Evolutionary conservation across 2,113 vertebrate genomes (phyloP).

Genomic region (Danio rerio): DNA sequence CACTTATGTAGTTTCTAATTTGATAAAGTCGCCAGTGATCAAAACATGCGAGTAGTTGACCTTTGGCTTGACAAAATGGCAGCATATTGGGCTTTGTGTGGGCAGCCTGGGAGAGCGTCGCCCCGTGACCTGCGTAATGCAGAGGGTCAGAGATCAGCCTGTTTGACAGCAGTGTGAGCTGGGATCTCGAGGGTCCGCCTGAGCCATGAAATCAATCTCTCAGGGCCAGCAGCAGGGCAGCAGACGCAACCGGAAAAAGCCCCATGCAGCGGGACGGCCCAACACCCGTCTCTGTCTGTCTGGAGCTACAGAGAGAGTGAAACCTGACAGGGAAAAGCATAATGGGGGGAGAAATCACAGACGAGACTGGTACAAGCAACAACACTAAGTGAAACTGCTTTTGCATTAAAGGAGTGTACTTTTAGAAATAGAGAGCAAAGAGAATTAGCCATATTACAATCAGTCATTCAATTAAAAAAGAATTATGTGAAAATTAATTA

Average conservation of each 20-base stretch:
- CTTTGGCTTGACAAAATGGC: slow-evolving; percentile 52
- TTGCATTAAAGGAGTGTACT: background rate
- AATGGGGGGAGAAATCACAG: background rate
- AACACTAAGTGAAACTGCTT: background rate
- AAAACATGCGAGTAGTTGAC: slow-evolving; percentile 55
- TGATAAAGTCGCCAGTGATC: slow-evolving; percentile 54
- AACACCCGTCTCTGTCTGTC: slow-evolving; percentile 48
- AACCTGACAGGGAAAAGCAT: slow-evolving; percentile 21
- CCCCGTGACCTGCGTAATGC: slow-evolving; percentile 68
- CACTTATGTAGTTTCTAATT: slow-evolving; percentile 54
- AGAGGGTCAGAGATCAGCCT: slow-evolving; percentile 66
- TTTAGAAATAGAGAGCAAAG: no score
- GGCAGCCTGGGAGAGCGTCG: slow-evolving; percentile 51
- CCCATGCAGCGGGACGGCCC: slow-evolving; percentile 16
- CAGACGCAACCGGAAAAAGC: slow-evolving; percentile 55
- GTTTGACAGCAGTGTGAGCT: slow-evolving; percentile 63
- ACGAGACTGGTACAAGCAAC: background rate
- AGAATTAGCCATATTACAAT: no score
- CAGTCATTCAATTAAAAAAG: no score
- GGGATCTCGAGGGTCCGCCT: slow-evolving; percentile 68
- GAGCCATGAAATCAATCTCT: slow-evolving; percentile 77
- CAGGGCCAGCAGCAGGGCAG: slow-evolving; percentile 55
- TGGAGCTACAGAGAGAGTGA: slow-evolving; percentile 46
- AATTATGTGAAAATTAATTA: no score
- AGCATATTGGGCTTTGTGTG: slow-evolving; percentile 51